Conservation (phyloP, 1,140 invertebrate species). For the Berghia stephanieae region DNA sequence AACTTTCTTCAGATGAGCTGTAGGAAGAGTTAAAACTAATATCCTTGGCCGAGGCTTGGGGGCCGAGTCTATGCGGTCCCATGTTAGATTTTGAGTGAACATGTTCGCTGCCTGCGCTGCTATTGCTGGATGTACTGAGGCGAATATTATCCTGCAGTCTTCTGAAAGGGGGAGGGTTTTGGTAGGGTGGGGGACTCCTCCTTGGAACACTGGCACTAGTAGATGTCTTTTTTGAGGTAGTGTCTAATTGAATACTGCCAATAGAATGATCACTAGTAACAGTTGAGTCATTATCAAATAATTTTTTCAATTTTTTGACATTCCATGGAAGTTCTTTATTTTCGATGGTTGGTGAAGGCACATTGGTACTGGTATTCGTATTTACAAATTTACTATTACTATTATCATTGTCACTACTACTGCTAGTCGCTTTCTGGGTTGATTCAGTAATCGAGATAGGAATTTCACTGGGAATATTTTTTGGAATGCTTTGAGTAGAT, state of each 20-base stretch:
- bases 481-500: not conserved
- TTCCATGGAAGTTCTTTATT: conserved; percentile 45
- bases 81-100: not conserved
- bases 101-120: conserved; percentile 41
- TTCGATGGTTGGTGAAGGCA: conserved; percentile 8
- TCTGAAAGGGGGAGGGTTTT: conserved; percentile 48
- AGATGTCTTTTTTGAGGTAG: too few relatives aligned
- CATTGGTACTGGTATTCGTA: too few relatives aligned
- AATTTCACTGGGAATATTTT: too few relatives aligned
- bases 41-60: not conserved
- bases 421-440: too few relatives aligned
- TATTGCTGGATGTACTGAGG: conserved; percentile 45
- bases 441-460: too few relatives aligned
- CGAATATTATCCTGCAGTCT: conserved; percentile 38
- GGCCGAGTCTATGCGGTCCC: not conserved
- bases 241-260: too few relatives aligned
- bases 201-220: too few relatives aligned
- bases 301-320: conserved; percentile 43
- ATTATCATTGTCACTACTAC: too few relatives aligned
- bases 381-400: too few relatives aligned
- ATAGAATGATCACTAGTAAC: too few relatives aligned
- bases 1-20: conserved; percentile 22
- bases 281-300: conserved; percentile 37
- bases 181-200: conserved; percentile 46
- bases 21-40: not conserved